Evolutionary conservation across 2,888 invertebrate genomes (phyloP).

Genomic region (Drosophila prostipennis): DNA sequence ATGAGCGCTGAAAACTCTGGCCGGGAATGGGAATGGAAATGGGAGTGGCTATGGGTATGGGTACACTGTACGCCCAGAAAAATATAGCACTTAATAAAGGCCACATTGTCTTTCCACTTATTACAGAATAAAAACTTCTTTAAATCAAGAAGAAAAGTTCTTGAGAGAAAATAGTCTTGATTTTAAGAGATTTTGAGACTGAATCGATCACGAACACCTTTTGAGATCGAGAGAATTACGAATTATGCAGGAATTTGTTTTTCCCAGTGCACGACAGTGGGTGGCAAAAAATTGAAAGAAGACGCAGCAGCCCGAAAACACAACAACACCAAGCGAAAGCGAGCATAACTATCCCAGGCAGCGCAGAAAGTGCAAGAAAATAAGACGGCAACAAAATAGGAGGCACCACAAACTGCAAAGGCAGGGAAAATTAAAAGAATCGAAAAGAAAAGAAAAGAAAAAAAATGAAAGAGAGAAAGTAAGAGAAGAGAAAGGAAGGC

Average conservation of each 20-base stretch:
- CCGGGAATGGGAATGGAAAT: not conserved
- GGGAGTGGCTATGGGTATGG: not conserved
- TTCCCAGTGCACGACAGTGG: not conserved
- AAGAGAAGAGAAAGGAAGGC: conserved; percentile 8
- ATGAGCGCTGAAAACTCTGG: conserved; percentile 51
- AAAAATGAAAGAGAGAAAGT: conserved; percentile 4
- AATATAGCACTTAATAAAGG: too few species aligned
- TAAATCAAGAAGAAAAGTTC: too few species aligned
- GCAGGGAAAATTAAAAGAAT: conserved; percentile 15
- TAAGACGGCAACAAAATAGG: conserved; percentile 24
- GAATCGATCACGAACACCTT: too few species aligned
- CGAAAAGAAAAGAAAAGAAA: conserved; percentile 18
- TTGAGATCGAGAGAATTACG: too few species aligned
- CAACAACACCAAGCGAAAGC: conserved; percentile 35
- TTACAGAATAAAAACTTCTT: too few species aligned
- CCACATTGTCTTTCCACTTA: too few species aligned
- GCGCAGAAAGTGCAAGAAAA: conserved; percentile 55
- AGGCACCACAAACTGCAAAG: conserved; percentile 4
- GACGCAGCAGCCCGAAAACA: conserved; percentile 56
- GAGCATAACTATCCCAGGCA: conserved; percentile 47
- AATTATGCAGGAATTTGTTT: too few species aligned
- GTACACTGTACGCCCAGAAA: not conserved
- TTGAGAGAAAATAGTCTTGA: too few species aligned
- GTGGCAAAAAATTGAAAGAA: conserved; percentile 52
- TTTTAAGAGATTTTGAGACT: too few species aligned